Evolutionary conservation across 2,888 invertebrate genomes (phyloP).

Genomic region (Apoda limacodes): DNA sequence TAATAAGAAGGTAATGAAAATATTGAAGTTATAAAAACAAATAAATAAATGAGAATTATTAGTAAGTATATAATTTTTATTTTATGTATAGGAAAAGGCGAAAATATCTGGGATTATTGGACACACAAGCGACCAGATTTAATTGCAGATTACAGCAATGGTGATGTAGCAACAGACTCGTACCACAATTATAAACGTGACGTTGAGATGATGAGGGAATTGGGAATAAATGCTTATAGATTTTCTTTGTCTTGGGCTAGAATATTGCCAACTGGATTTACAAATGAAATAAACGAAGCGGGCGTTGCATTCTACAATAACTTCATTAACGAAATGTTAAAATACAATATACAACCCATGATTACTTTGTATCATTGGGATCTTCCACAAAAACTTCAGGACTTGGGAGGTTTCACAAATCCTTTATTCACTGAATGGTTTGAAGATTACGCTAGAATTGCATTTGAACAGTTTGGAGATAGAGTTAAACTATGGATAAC

Average conservation of each 20-base stretch:
- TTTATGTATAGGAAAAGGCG: conserved; percentile 33
- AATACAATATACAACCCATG: too few species aligned
- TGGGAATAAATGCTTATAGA: conserved; percentile 56
- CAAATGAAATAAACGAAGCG: conserved; percentile 59
- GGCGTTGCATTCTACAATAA: conserved; percentile 75
- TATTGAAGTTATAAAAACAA: too few species aligned
- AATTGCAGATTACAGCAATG: conserved; percentile 44
- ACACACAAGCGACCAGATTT: conserved; percentile 31
- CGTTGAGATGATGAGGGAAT: conserved; percentile 50
- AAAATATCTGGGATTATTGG: conserved; percentile 40
- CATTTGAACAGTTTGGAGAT: conserved; percentile 53
- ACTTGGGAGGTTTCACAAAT: conserved; percentile 64
- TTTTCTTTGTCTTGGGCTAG: conserved; percentile 73
- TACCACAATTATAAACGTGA: conserved; percentile 72
- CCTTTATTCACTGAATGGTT: conserved; percentile 41
- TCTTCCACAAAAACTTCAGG: conserved; percentile 59
- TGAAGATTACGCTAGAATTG: conserved; percentile 43
- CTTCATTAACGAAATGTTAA: conserved; percentile 72
- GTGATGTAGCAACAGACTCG: conserved; percentile 69
- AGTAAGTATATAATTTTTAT: too few species aligned
- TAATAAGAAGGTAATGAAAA: too few species aligned
- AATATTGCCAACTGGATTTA: conserved; percentile 67
- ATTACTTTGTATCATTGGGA: too few species aligned
- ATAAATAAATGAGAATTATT: too few species aligned
- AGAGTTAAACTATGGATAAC: conserved; percentile 67